These are phyloP conservation scores for Channa maculata DNA, from an alignment of 2,113 vertebrate species.

Conservation along the genomic window DNA sequence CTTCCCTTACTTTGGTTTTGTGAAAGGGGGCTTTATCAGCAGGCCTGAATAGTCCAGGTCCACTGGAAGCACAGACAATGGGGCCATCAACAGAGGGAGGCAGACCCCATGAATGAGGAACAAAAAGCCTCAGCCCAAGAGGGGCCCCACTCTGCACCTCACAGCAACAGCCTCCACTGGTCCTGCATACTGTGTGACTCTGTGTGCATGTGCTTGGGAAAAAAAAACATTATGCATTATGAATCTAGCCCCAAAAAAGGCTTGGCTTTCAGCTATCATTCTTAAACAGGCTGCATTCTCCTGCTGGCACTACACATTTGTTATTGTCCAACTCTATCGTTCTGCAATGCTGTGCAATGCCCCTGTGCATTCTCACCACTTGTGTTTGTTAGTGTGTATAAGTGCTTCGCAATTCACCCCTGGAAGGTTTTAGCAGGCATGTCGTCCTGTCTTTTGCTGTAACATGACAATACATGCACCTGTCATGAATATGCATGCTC, in stretches of 20 bases:
- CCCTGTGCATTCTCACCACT: constrained; percentile 17
- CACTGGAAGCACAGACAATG: constrained; percentile 75
- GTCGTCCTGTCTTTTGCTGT: constrained; percentile 18
- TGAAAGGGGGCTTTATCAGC: constrained; percentile 81
- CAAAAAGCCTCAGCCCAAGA: constrained; percentile 71
- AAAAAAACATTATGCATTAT: constrained; percentile 45
- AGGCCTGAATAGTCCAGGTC: constrained; percentile 77
- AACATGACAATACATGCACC: constrained; percentile 55
- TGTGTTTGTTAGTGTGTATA: constrained; percentile 15
- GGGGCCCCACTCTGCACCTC: constrained; percentile 74
- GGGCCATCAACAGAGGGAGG: constrained; percentile 79
- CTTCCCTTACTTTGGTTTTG: constrained; percentile 48
- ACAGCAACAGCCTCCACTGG: constrained; percentile 58
- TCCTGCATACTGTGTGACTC: constrained; percentile 40
- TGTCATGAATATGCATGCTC: constrained; percentile 59
- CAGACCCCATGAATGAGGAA: constrained; percentile 77
- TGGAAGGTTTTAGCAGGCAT: constrained; percentile 5
- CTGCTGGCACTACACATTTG: constrained; percentile 25
- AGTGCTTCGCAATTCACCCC: neutral
- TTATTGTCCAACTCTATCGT: constrained; percentile 33
- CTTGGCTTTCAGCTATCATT: constrained; percentile 54
- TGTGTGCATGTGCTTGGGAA: constrained; percentile 21
- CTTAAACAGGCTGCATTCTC: constrained; percentile 51
- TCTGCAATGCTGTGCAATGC: constrained; percentile 12
- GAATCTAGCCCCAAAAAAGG: constrained; percentile 36